Percentiles rank a stretch among this genome's conserved stretches.
Evolutionary conservation across 2,888 invertebrate genomes (phyloP).

Genomic region (Pachycephus smyrnensis): DNA sequence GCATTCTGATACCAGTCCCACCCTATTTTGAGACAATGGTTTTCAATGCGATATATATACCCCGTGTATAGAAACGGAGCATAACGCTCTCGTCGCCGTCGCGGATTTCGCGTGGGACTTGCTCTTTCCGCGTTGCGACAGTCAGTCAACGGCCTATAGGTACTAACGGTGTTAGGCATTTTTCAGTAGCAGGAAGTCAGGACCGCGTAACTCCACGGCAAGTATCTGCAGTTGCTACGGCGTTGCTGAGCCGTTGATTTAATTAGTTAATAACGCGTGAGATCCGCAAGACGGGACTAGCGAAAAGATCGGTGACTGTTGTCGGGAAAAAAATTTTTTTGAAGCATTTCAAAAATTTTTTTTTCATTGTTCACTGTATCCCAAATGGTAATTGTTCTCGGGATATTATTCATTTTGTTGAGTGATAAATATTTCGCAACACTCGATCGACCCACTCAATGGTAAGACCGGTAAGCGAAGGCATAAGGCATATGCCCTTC

Average conservation of each 20-base stretch:
- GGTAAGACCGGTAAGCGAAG: background rate
- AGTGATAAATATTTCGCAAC: background rate
- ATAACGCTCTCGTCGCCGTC: background rate
- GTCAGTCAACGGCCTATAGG: background rate
- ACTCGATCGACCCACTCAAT: background rate
- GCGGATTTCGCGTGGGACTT: conserved; percentile 1
- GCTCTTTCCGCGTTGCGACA: background rate
- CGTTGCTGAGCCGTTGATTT: background rate
- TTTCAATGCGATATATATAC: background rate
- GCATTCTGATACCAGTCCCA: background rate
- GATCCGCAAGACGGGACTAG: background rate
- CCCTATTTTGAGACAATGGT: background rate
- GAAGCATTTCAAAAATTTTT: too few species aligned
- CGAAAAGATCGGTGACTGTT: background rate
- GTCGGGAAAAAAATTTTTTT: background rate
- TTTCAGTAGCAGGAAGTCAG: background rate
- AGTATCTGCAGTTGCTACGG: background rate
- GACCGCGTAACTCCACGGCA: background rate
- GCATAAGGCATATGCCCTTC: background rate
- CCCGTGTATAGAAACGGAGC: too few species aligned
- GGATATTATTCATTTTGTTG: background rate
- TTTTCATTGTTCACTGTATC: too few species aligned
- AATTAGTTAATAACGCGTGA: background rate
- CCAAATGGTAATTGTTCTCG: background rate
- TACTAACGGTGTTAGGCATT: background rate